Percentiles rank a stretch among this genome's conserved stretches.
Conservation (phyloP, 2,797 vertebrate genomes). For the Acropternis orthonyx region DNA sequence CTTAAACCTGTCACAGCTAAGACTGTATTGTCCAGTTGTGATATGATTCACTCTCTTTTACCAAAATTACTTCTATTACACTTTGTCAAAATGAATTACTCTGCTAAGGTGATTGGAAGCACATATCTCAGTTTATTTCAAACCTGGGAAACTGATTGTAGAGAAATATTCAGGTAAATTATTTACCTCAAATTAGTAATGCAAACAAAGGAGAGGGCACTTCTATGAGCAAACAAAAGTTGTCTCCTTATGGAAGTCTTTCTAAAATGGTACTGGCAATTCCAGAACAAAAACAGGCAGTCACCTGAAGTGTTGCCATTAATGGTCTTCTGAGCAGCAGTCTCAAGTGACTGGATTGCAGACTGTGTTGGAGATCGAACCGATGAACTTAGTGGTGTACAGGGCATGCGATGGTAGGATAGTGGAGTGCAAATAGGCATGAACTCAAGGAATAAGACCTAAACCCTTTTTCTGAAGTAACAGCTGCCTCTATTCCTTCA, state of each 20-base stretch:
- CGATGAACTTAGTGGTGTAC: rapidly evolving
- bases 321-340: background rate
- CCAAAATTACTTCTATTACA: background rate
- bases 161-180: background rate
- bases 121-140: background rate
- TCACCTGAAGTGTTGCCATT: background rate
- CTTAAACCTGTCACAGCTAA: conserved; percentile 24
- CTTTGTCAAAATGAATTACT: conserved; percentile 23
- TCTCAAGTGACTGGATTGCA: background rate
- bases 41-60: background rate
- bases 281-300: background rate
- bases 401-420: rapidly evolving
- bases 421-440: rapidly evolving
- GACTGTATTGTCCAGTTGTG: conserved; percentile 20
- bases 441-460: background rate
- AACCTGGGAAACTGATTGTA: background rate
- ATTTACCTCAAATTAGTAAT: background rate
- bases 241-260: background rate
- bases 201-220: background rate
- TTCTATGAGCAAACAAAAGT: background rate
- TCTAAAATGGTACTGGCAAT: background rate
- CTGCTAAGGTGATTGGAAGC: background rate
- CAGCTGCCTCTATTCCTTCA: background rate
- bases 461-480: background rate
- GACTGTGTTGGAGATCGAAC: background rate